Evolutionary conservation across 2,797 vertebrate genomes (phyloP).

Genomic region (Sebastes kiyomatsui): DNA sequence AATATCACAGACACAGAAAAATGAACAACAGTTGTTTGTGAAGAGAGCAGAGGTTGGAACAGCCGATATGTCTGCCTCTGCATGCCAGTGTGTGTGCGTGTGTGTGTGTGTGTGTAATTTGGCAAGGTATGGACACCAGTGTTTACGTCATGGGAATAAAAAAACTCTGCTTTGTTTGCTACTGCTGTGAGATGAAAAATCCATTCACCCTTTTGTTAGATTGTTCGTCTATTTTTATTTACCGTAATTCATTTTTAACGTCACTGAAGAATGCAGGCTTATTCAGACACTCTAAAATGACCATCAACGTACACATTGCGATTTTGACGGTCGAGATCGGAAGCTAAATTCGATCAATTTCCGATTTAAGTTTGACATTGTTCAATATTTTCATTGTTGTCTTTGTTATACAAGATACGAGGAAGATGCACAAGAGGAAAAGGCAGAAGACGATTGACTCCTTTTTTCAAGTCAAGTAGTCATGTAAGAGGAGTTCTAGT

Average conservation of each 20-base stretch:
- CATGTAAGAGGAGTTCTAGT: too few species aligned
- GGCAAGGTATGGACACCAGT: not conserved
- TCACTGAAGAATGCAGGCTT: not conserved
- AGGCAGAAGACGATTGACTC: too few species aligned
- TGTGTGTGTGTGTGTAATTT: not conserved
- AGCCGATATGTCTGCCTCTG: not conserved
- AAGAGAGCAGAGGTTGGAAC: not conserved
- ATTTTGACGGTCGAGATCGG: too few species aligned
- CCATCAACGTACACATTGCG: not conserved
- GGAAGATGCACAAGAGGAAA: too few species aligned
- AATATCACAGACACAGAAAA: slow-evolving; percentile 34
- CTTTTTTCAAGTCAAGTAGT: too few species aligned
- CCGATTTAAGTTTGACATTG: too few species aligned
- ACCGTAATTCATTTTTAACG: not conserved
- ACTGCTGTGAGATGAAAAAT: not conserved
- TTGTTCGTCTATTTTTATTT: not conserved
- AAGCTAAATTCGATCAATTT: too few species aligned
- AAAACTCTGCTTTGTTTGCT: not conserved
- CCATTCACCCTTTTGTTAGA: not conserved
- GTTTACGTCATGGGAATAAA: slow-evolving; percentile 8
- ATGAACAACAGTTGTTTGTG: slow-evolving; percentile 25
- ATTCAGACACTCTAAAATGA: not conserved
- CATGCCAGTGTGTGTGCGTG: not conserved
- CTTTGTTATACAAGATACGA: too few species aligned
- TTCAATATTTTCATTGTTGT: too few species aligned